Base-by-base conservation (phyloP, 2,113 vertebrate genomes). In the Pampusana beccarii region DNA sequence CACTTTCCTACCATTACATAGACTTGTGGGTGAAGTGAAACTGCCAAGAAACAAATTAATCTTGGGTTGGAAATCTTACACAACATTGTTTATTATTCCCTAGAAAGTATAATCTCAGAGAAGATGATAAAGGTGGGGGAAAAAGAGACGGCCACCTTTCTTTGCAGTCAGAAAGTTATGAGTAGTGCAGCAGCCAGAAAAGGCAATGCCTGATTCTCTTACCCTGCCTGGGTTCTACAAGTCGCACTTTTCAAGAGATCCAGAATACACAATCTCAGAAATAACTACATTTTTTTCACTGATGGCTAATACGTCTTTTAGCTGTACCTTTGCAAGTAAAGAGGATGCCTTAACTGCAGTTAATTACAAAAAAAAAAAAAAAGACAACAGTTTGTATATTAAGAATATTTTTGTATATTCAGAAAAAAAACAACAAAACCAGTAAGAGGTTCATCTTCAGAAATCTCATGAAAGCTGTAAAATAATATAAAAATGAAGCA, bases 11-110 rank as follows among this genome's bases (percentile, higher is more conserved):
- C n/a, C 53, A 54, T 51, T 80, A 72, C 29, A 58, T 12, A 87
- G 53, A 61, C 38, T 81, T 61, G 78, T 44, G 44, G 84, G 71
- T 90, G 74, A 88, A 82, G 17, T 26, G 8, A 80, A 95, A 94
- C 62, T 80, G 92, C 74, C 93, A 96, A 93, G 38, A 66, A 88
- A 69, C 5, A 75, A 64, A 85, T 69, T 92, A 61, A 88, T 82
- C 79, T 56, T 64, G 36, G 18, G 29, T 33, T 93, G 70, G 85
- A 97, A 94, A 85, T 29, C 53, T 82, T 69, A 90, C 54, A 90
- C 62, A 73, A 60, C 2, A 2, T 16, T 79, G 11, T n/a, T 86
- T 77, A 88, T 73, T 88, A 90, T 73, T 96, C 71, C 90, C 75
- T 92, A 90, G 94, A 95, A 94, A 95, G 84, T 61, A n/a, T 23